Conservation (phyloP, 2,888 invertebrate genomes). For the Ecdyonurus torrentis region DNA sequence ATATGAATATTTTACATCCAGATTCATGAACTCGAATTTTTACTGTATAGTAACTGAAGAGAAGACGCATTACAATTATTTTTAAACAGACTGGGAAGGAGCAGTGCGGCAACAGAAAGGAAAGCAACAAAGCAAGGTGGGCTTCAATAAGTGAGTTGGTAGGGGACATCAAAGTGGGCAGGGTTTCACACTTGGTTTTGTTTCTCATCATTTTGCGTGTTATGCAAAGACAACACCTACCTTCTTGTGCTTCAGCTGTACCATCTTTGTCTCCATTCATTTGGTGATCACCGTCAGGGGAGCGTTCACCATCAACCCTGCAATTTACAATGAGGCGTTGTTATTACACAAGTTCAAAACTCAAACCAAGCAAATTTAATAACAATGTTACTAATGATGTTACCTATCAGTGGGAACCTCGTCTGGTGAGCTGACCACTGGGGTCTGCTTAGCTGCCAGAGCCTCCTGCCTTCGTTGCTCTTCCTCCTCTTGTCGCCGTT, state of each 20-base stretch:
- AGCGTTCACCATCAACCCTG: constrained; percentile 21
- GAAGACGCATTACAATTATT: too few species aligned
- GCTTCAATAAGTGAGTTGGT: too few species aligned
- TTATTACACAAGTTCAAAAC: too few species aligned
- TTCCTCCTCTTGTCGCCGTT: constrained; percentile 58
- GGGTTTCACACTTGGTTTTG: too few species aligned
- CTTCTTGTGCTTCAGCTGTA: constrained; percentile 20
- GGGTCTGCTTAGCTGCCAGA: constrained; percentile 62
- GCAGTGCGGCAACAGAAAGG: neutral
- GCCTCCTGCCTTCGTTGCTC: constrained; percentile 48
- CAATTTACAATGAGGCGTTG: too few species aligned
- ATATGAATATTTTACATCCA: too few species aligned
- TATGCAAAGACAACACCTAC: constrained; percentile 15
- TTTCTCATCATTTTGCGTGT: too few species aligned
- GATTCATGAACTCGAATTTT: too few species aligned
- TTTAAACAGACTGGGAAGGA: too few species aligned
- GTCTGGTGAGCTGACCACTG: constrained; percentile 34
- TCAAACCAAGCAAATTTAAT: neutral
- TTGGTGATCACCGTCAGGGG: constrained; percentile 17
- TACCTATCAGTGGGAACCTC: constrained; percentile 21
- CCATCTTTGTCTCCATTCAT: constrained; percentile 22
- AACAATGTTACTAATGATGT: constrained; percentile 2
- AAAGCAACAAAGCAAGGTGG: neutral
- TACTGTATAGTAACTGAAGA: too few species aligned
- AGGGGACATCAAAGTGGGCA: too few species aligned